These are phyloP conservation scores for Polypterus senegalus DNA, from an alignment of 2,113 vertebrate species.

Conservation along the genomic window DNA sequence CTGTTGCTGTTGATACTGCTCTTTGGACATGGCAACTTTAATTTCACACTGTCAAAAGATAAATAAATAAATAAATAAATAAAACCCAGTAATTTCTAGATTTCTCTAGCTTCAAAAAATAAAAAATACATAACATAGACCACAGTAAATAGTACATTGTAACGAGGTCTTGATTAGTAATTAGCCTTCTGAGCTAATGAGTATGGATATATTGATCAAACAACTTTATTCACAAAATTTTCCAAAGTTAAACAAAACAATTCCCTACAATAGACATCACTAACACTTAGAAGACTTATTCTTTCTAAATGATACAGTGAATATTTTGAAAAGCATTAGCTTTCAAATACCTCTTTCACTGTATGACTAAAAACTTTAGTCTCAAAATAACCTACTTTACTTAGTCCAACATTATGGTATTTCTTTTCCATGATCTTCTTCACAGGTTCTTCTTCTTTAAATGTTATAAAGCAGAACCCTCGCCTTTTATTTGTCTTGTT, in stretches of 20 bases:
- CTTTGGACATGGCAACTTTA: constrained; percentile 96
- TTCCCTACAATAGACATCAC: too few relatives aligned
- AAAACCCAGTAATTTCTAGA: neutral
- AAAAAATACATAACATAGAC: neutral
- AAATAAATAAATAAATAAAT: constrained; percentile 12
- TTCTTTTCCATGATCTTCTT: constrained; percentile 98
- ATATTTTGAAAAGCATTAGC: too few relatives aligned
- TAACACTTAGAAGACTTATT: too few relatives aligned
- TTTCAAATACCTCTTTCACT: too few relatives aligned
- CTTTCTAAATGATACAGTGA: too few relatives aligned
- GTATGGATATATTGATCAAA: too few relatives aligned
- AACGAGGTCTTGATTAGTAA: too few relatives aligned
- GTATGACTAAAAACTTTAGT: neutral
- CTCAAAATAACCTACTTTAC: constrained; percentile 63
- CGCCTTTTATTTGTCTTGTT: constrained; percentile 97
- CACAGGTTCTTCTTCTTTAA: constrained; percentile 90
- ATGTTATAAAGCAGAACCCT: constrained; percentile 97
- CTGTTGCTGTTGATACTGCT: constrained; percentile 88
- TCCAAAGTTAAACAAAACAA: too few relatives aligned
- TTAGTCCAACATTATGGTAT: constrained; percentile 94
- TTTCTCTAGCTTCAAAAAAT: neutral
- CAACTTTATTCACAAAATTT: too few relatives aligned
- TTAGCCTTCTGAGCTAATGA: too few relatives aligned
- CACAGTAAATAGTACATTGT: too few relatives aligned
- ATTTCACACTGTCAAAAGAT: constrained; percentile 77